Conservation (phyloP, 2,888 invertebrate species). For the Cheilosia scutellata region DNA sequence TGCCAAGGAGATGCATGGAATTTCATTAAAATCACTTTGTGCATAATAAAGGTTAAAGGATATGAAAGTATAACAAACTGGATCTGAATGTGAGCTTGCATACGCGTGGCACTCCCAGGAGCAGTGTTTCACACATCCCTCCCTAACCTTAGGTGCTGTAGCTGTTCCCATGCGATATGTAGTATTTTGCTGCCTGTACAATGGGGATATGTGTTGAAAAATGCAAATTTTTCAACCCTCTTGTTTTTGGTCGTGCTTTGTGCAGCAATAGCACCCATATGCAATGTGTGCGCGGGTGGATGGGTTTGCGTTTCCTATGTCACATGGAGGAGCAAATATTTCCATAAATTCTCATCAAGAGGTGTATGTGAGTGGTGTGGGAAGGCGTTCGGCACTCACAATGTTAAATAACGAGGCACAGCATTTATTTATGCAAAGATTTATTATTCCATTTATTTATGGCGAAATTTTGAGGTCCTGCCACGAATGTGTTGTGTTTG, state of each 20-base stretch:
- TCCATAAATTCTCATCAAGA: conserved; percentile 19
- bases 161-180: neutral
- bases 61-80: conserved; percentile 34
- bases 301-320: neutral
- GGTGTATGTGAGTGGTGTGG: neutral
- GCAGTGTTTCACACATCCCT: neutral
- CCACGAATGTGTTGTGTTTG: no score
- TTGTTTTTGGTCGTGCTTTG: neutral
- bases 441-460: conserved; percentile 27
- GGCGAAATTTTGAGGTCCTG: neutral
- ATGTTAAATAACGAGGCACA: neutral
- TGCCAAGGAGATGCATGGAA: conserved; percentile 9
- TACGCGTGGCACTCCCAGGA: conserved; percentile 6
- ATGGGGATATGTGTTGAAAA: conserved; percentile 4
- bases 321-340: conserved; percentile 4
- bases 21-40: conserved; percentile 52
- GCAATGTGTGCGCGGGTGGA: neutral
- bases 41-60: conserved; percentile 29
- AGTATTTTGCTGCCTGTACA: neutral
- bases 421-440: conserved; percentile 17
- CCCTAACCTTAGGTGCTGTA: neutral
- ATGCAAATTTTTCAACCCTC: conserved; percentile 17
- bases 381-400: neutral
- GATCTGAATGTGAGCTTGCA: conserved; percentile 16
- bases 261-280: neutral